Evolutionary conservation across 2,797 vertebrate genomes (phyloP), one percentile per base, ranked within the genome.

Genomic region (Alectoris magna): DNA sequence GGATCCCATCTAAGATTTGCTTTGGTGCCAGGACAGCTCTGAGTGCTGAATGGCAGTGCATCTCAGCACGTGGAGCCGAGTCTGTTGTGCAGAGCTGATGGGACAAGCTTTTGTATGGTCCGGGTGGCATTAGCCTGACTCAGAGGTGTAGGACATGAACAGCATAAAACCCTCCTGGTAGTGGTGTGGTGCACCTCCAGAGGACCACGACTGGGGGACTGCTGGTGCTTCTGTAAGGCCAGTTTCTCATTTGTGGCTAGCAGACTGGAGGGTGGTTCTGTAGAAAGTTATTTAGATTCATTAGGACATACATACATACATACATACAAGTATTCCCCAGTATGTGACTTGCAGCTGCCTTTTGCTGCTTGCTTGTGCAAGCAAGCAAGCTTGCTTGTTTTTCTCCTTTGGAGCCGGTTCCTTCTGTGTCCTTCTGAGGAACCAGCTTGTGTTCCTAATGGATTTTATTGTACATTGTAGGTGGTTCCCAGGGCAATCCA

Each of bases 301-400:
- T 11, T 21, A 38, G 70, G n/a, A 58, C 13, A 11, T 19, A 15
- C 15, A 11, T 4, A 11, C 5, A 2, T 6, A 11, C 6, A 11
- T 4, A 11, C 6, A 3, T 8, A 3, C 3, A 17, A 1, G 34
- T 26, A 6, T 59, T 64, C 14, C 44, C 17, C 17, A 11, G 0
- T 2, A 6, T 15, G 11, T 48, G 24, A 1, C 24, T 62, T 53
- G 58, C 44, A 56, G 46, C 29, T 43, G 56, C 31, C 34, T 71
- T 23, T 53, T 31, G 6, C 49, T 59, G 19, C 49, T 38, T 55
- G 60, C 70, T 64, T 72, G 59, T 49, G 46, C 44, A 64, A 39
- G 8, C 34, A 34, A 34, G 34, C 34, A 34, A 34, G 34, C 34
- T 34, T 34, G 14, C 23, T 67, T 1, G 2, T 15, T 38, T 38